Evolutionary conservation across 2,888 invertebrate species (phyloP), one percentile per base, ranked within the genome.

Genomic region (Nephrotoma appendiculata): DNA sequence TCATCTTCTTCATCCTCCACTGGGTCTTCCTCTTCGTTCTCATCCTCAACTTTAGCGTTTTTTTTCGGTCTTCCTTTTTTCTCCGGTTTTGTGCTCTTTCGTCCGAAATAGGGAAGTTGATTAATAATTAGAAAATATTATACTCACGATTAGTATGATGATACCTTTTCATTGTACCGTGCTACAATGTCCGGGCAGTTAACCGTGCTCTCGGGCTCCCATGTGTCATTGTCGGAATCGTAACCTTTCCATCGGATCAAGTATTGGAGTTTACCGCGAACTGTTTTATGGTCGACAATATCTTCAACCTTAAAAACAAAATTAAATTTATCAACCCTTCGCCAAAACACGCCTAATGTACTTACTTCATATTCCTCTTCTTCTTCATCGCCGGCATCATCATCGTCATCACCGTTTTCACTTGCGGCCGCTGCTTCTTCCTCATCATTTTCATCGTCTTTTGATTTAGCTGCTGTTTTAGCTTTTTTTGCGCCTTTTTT

Each of bases 161-260:
- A n/a, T 88, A 86, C 86, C 84, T 87, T 87, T 85, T 87, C 89
- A 85, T 89, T 90, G 87, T 92, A 95, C 87, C 93, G 92, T 11
- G 92, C 93, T 12, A 96, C 94, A 52, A 96, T 90, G 52, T 95
- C 94, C 1, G 94, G 93, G 89, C 96, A 96, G 87, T 94, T 94
- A 0, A 96, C 90, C 7, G 95, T 95, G 71, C 93, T 93, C 88
- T 95, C 95, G 6, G 95, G 94, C 89, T 96, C 96, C 96, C 96
- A 96, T 0, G 95, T 95, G 89, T 96, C 96, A 88, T 93, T 93
- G 83, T 94, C 94, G 86, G 94, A 93, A 87, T 92, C 92, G 88
- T 95, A 96, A 0, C 96, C 96, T 89, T 96, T 96, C 96, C 96
- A 96, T 88, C 95, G 93, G 57, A 96, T 95, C 52, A 95, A 91